Percentiles rank a stretch among this genome's conserved stretches.
These are phyloP conservation scores for Lathamus discolor DNA, from an alignment of 2,113 vertebrate species.

Conservation along the genomic window DNA sequence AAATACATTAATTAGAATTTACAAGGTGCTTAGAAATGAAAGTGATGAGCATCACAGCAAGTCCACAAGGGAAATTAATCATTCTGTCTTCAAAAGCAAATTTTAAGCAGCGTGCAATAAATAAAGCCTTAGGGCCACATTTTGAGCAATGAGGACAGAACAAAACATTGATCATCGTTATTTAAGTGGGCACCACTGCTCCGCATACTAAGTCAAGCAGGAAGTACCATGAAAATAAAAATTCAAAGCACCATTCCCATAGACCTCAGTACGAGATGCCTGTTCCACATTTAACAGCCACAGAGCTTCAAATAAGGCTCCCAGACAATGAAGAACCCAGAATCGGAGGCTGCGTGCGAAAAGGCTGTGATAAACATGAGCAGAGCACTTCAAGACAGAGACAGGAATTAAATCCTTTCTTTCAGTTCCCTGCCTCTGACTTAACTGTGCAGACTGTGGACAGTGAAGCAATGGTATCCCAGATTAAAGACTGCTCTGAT, in stretches of 20 bases:
- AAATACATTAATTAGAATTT: constrained; percentile 61
- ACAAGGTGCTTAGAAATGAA: constrained; percentile 57
- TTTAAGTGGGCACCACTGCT: constrained; percentile 51
- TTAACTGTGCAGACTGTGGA: neutral
- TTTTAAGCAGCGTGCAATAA: constrained; percentile 59
- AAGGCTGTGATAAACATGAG: neutral
- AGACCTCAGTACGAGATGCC: neutral
- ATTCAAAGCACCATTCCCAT: neutral
- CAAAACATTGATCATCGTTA: constrained; percentile 64
- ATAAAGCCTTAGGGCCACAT: constrained; percentile 67
- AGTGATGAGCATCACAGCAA: constrained; percentile 43
- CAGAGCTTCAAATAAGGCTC: neutral
- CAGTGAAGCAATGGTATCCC: neutral
- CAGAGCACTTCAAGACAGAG: neutral
- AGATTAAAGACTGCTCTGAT: neutral
- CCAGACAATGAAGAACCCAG: neutral
- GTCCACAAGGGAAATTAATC: constrained; percentile 60
- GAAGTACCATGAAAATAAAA: constrained; percentile 21
- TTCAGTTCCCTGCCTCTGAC: neutral
- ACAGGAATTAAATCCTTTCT: neutral
- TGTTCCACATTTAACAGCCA: neutral
- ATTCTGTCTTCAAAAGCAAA: constrained; percentile 63
- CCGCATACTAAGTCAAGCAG: constrained; percentile 43
- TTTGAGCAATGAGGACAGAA: constrained; percentile 63
- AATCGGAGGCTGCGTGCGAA: neutral